These are phyloP conservation scores for Valencia hispanica DNA, from an alignment of 2,797 vertebrate genomes.

Conservation along the genomic window DNA sequence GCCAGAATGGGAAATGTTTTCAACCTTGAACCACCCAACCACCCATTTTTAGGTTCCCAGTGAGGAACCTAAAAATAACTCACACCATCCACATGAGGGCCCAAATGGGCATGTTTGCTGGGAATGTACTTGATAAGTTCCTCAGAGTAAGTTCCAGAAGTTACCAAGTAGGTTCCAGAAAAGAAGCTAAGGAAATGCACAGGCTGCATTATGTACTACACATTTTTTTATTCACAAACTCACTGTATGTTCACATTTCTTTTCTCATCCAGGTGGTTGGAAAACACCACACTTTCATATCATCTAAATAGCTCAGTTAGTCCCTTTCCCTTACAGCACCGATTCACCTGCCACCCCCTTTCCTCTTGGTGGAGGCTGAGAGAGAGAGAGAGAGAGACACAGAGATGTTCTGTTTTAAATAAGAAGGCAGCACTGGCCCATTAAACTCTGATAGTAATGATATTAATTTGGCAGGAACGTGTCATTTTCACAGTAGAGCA, in stretches of 20 bases:
- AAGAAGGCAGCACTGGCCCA: conserved; percentile 90
- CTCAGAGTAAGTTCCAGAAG: not conserved
- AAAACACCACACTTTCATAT: conserved; percentile 17
- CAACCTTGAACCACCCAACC: no score
- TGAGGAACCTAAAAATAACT: no score
- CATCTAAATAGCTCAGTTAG: conserved; percentile 49
- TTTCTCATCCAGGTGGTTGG: conserved; percentile 9
- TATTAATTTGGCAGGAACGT: conserved; percentile 98
- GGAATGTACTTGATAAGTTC: not conserved
- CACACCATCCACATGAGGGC: no score
- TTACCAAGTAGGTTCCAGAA: not conserved
- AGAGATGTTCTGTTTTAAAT: conserved; percentile 84
- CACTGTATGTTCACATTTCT: conserved; percentile 9
- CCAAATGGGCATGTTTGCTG: no score
- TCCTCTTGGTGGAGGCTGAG: conserved; percentile 72
- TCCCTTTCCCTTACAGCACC: conserved; percentile 24
- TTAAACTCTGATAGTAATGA: conserved; percentile 95
- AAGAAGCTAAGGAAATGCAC: not conserved
- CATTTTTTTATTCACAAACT: conserved; percentile 15
- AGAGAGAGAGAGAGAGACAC: conserved; percentile 36
- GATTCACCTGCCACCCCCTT: conserved; percentile 18
- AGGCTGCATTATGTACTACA: not conserved
- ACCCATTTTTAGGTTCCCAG: no score
- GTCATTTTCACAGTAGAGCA: conserved; percentile 99
- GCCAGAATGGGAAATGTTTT: no score